Conservation (phyloP, 1,140 invertebrate genomes). For the Wiebesia pumilae region DNA sequence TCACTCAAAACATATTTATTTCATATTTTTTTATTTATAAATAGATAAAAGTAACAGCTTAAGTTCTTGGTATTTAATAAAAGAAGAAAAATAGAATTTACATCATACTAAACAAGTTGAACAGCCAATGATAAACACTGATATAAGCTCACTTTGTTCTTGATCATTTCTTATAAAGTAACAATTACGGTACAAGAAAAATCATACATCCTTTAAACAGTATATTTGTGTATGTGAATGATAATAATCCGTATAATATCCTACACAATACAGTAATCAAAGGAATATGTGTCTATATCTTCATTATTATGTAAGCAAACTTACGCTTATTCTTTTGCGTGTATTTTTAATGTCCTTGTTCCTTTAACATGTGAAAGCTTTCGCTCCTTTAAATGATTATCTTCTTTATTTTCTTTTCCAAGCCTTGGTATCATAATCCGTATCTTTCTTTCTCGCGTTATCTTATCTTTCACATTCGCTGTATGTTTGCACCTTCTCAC, state of each 20-base stretch:
- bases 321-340: not conserved
- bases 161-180: not conserved
- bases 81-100: too few relatives aligned
- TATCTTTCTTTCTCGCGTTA: not conserved
- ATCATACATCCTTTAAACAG: too few relatives aligned
- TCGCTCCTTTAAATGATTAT: not conserved
- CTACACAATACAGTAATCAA: too few relatives aligned
- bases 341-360: not conserved
- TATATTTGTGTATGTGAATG: too few relatives aligned
- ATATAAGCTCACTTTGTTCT: not conserved
- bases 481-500: not conserved
- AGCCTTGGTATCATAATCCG: not conserved
- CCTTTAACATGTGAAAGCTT: not conserved
- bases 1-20: too few relatives aligned
- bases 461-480: not conserved
- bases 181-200: not conserved
- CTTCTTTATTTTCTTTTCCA: constrained; percentile 16
- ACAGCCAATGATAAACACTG: not conserved
- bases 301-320: too few relatives aligned
- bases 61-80: too few relatives aligned
- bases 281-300: too few relatives aligned
- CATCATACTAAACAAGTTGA: too few relatives aligned
- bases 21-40: too few relatives aligned
- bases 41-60: too few relatives aligned
- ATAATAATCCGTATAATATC: too few relatives aligned